Percentiles rank a stretch among this genome's conserved stretches.
Evolutionary conservation across 2,113 vertebrate genomes (phyloP).

Genomic region (Oenanthe oenanthe): DNA sequence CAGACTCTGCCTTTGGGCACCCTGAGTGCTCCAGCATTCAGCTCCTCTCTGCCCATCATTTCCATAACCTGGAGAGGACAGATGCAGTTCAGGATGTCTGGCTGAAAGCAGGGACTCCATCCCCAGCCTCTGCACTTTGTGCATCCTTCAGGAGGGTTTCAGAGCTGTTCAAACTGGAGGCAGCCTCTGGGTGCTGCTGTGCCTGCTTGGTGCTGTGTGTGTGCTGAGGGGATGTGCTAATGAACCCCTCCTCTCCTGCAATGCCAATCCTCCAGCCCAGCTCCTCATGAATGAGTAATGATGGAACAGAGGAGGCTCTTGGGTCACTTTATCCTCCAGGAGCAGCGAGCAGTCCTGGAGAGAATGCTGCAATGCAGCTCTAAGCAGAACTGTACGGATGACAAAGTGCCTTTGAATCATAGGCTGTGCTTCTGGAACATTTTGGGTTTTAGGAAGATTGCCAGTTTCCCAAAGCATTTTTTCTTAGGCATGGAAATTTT

Average conservation of each 20-base stretch:
- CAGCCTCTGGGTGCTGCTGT: not conserved
- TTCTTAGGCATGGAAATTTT: not conserved
- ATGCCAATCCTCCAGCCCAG: constrained; percentile 19
- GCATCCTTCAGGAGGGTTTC: not conserved
- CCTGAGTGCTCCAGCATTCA: not conserved
- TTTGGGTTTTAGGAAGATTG: not conserved
- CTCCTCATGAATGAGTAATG: constrained; percentile 62
- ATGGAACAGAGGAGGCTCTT: constrained; percentile 56
- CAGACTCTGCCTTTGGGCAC: not conserved
- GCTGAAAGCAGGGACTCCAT: not conserved
- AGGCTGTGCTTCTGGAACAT: not conserved
- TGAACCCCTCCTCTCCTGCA: constrained; percentile 3
- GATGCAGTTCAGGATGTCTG: not conserved
- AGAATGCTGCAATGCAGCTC: constrained; percentile 66
- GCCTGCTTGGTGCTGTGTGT: not conserved
- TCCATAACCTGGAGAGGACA: not conserved
- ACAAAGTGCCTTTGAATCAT: not conserved
- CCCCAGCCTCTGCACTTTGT: not conserved
- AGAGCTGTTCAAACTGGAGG: not conserved
- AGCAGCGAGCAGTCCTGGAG: not conserved
- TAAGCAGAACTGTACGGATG: not conserved
- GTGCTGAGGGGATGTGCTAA: constrained; percentile 36
- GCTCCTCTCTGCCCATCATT: not conserved
- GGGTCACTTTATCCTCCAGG: constrained; percentile 54
- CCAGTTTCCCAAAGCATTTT: not conserved